Percentiles rank a stretch among this genome's conserved stretches.
Evolutionary conservation across 2,888 invertebrate species (phyloP).

Genomic region (Coelopa pilipes): DNA sequence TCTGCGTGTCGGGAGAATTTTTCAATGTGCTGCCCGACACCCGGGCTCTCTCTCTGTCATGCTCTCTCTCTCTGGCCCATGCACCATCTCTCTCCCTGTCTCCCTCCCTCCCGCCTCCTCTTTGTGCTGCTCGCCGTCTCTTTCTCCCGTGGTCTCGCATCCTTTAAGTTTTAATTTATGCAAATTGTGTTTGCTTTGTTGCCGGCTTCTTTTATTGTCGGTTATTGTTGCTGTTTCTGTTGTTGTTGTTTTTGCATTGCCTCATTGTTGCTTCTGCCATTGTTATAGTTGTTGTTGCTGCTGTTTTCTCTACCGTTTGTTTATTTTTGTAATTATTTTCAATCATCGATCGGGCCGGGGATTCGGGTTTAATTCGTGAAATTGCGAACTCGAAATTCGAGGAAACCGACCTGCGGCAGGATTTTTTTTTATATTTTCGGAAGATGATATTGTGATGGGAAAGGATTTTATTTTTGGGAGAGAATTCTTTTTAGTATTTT

Average conservation of each 20-base stretch:
- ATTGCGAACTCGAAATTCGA: too few relatives aligned
- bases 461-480: too few relatives aligned
- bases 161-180: conserved; percentile 32
- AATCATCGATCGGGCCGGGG: conserved; percentile 11
- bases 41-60: neutral
- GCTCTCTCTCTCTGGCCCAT: neutral
- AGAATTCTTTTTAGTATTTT: too few relatives aligned
- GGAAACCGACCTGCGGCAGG: too few relatives aligned
- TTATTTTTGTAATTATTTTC: conserved; percentile 28
- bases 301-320: neutral
- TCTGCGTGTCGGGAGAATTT: neutral
- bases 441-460: too few relatives aligned
- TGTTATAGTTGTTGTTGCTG: conserved; percentile 6
- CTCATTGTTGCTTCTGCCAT: neutral
- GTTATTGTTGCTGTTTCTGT: too few relatives aligned
- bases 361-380: neutral
- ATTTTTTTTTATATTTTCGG: too few relatives aligned
- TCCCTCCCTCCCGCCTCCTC: neutral
- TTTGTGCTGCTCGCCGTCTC: neutral
- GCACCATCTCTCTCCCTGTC: neutral
- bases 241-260: neutral
- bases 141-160: neutral
- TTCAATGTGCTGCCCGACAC: neutral
- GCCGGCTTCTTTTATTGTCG: neutral
- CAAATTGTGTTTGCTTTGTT: conserved; percentile 30